phyloP scores from a whole-genome alignment of 2,888 invertebrate genomes.

The Lithophane semibrunnea region DNA sequence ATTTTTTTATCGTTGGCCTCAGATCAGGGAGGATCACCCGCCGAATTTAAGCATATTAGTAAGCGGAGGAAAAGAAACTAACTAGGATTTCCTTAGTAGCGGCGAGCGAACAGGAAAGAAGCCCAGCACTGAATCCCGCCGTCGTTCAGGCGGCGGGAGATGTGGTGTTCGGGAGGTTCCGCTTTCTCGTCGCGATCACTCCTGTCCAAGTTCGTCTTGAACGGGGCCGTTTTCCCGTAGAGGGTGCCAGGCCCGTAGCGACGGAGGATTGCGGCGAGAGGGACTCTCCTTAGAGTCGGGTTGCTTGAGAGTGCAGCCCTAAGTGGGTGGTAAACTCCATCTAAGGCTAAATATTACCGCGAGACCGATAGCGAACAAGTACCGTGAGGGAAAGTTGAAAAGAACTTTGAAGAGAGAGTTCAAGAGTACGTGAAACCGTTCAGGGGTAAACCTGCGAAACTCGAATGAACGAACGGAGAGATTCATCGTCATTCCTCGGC shows the following conservation, averaged over 20 bases:
- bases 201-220: constrained; percentile 87
- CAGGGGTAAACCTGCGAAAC: constrained; percentile 91
- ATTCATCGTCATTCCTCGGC: constrained; percentile 78
- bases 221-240: constrained; percentile 62
- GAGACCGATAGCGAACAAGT: constrained; percentile 93
- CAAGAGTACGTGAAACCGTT: constrained; percentile 88
- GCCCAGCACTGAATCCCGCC: constrained; percentile 91
- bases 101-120: constrained; percentile 88
- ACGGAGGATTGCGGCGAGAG: constrained; percentile 73
- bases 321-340: constrained; percentile 91
- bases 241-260: constrained; percentile 90
- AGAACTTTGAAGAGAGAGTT: constrained; percentile 92
- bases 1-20: background rate
- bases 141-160: constrained; percentile 82
- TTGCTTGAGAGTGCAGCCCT: constrained; percentile 91
- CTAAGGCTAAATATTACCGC: constrained; percentile 91
- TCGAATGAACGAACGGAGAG: constrained; percentile 86
- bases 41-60: constrained; percentile 92
- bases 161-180: constrained; percentile 90
- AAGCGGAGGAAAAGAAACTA: constrained; percentile 93
- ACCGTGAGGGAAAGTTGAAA: constrained; percentile 93
- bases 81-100: constrained; percentile 80
- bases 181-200: constrained; percentile 70
- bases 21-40: constrained; percentile 78
- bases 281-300: constrained; percentile 84